Evolutionary conservation across 2,113 vertebrate genomes (phyloP).

Genomic region (Recurvirostra avosetta): DNA sequence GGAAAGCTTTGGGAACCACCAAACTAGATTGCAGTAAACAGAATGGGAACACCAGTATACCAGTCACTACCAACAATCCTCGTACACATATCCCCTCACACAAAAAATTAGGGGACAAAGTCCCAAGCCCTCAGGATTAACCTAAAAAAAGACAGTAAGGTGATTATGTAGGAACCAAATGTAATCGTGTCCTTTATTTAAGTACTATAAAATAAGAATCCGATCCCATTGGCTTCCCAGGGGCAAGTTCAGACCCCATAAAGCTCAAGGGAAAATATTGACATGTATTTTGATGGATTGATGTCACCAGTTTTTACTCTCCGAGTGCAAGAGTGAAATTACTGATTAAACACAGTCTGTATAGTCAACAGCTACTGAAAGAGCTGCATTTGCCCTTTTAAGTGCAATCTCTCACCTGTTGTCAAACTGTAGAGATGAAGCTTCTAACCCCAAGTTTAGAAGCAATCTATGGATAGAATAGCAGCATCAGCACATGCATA

Average conservation of each 20-base stretch:
- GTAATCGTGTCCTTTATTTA: neutral
- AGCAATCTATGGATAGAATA: conserved; percentile 3
- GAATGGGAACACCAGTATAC: neutral
- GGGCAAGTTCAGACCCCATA: neutral
- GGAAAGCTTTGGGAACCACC: neutral
- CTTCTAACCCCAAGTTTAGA: conserved; percentile 22
- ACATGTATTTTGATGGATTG: neutral
- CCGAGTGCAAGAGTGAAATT: neutral
- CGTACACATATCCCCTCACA: rapidly evolving
- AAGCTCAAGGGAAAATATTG: neutral
- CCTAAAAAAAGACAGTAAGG: neutral
- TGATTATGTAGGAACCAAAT: conserved; percentile 3
- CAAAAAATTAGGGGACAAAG: neutral
- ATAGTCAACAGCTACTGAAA: neutral
- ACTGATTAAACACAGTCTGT: neutral
- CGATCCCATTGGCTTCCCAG: neutral
- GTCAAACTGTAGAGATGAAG: neutral
- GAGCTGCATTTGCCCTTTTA: neutral
- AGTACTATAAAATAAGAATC: neutral
- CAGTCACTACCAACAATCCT: neutral
- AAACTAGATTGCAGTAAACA: neutral
- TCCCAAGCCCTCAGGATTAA: neutral
- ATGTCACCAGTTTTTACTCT: neutral
- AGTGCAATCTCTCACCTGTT: neutral
- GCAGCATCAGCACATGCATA: conserved; percentile 23